phyloP scores from a whole-genome alignment of 2,113 vertebrate species.

The Forbesichthys papilliferus region DNA sequence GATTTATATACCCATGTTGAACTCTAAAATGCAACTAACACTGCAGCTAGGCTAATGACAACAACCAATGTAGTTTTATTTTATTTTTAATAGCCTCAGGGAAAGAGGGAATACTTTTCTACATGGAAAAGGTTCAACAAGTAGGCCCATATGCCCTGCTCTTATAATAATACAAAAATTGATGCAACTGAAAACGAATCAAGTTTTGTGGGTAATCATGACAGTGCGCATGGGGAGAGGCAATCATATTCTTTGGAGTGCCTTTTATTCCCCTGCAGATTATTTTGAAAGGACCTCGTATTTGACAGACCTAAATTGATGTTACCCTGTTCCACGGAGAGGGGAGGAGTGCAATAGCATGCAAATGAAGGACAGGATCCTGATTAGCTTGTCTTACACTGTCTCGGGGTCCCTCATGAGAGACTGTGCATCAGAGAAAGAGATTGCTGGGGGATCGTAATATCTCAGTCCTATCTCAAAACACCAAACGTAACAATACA shows the following conservation, averaged over 20 bases:
- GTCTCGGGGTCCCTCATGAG: slow-evolving; percentile 34
- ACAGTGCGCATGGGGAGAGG: too few relatives aligned
- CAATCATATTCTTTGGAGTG: slow-evolving; percentile 17
- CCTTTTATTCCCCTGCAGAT: slow-evolving; percentile 23
- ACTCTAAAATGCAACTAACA: too few relatives aligned
- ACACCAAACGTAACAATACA: slow-evolving; percentile 23
- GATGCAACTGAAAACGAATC: too few relatives aligned
- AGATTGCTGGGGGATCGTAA: slow-evolving; percentile 3
- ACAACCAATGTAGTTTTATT: too few relatives aligned
- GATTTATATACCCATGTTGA: too few relatives aligned
- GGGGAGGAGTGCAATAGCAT: slow-evolving; percentile 34
- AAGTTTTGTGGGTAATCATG: too few relatives aligned
- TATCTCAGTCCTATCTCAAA: slow-evolving; percentile 20
- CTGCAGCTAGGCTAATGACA: too few relatives aligned
- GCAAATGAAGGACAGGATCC: slow-evolving; percentile 36
- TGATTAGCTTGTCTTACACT: slow-evolving; percentile 35
- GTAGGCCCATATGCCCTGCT: too few relatives aligned
- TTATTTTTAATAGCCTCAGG: too few relatives aligned
- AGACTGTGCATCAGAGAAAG: slow-evolving; percentile 12
- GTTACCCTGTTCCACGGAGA: slow-evolving; percentile 31
- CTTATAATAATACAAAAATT: too few relatives aligned
- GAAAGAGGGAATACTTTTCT: too few relatives aligned
- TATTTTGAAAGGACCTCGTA: slow-evolving; percentile 35
- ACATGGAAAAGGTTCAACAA: too few relatives aligned
- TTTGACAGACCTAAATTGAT: slow-evolving; percentile 50